Conservation (phyloP, 2,888 invertebrate genomes). For the Scaptomyza caliginosa region DNA sequence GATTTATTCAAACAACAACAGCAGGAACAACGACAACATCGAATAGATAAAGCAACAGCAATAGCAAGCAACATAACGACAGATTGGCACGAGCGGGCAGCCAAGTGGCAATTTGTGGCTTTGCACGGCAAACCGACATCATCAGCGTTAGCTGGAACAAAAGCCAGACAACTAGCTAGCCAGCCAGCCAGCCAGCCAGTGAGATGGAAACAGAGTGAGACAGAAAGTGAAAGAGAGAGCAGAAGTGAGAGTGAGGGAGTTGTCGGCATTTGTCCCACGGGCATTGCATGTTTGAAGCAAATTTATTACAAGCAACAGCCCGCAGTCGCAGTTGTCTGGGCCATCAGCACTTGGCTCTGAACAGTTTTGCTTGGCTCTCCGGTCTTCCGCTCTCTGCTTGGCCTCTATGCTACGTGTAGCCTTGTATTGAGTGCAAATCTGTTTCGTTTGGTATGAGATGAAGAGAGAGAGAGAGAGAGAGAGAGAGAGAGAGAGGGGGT, state of each 20-base stretch:
- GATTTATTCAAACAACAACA: slow-evolving; percentile 75
- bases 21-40: slow-evolving; percentile 22
- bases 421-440: slow-evolving; percentile 73
- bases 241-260: slow-evolving; percentile 26
- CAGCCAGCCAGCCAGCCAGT: slow-evolving; percentile 49
- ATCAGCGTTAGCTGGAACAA: slow-evolving; percentile 74
- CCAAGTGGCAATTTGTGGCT: slow-evolving; percentile 79
- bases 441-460: slow-evolving; percentile 1
- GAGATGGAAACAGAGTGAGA: slow-evolving; percentile 24
- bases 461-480: too few relatives aligned
- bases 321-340: slow-evolving; percentile 71
- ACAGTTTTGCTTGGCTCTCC: slow-evolving; percentile 23
- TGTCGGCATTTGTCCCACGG: slow-evolving; percentile 75
- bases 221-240: not conserved
- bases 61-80: slow-evolving; percentile 59
- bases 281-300: slow-evolving; percentile 78
- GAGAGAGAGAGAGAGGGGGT: too few relatives aligned
- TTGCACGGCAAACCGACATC: slow-evolving; percentile 78
- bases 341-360: slow-evolving; percentile 70
- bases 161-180: slow-evolving; percentile 58
- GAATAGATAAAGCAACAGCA: slow-evolving; percentile 28
- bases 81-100: slow-evolving; percentile 75
- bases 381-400: slow-evolving; percentile 1
- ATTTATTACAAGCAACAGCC: slow-evolving; percentile 78
- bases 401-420: slow-evolving; percentile 59